Evolutionary conservation across 2,888 invertebrate genomes (phyloP).

Genomic region (Sicus ferrugineus): DNA sequence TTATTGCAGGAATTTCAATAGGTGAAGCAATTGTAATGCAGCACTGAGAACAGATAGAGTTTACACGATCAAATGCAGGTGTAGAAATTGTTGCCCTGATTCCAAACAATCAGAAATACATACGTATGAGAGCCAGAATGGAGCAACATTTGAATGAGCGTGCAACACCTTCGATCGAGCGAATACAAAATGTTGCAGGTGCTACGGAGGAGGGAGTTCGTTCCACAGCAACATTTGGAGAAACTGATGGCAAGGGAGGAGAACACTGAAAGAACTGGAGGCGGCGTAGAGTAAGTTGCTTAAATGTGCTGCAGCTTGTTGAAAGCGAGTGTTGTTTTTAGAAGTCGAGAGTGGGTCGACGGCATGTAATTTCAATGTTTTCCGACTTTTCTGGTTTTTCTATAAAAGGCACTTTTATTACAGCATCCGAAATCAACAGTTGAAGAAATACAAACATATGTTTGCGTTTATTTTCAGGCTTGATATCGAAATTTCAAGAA

Average conservation of each 20-base stretch:
- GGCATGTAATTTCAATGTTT: neutral
- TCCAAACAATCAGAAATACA: neutral
- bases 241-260: neutral
- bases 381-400: neutral
- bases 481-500: too few species aligned
- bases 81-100: conserved; percentile 1
- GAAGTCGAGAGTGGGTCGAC: neutral
- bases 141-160: neutral
- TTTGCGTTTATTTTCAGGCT: too few species aligned
- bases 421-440: too few species aligned
- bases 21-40: too few species aligned
- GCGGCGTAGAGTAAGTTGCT: neutral
- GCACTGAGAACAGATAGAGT: too few species aligned
- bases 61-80: too few species aligned
- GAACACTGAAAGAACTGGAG: neutral
- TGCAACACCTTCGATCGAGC: neutral
- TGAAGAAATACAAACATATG: too few species aligned
- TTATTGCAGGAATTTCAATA: too few species aligned
- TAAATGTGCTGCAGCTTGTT: neutral
- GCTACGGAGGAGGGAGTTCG: neutral
- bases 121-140: neutral
- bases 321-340: neutral
- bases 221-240: neutral
- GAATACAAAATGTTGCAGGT: neutral
- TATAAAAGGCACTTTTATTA: neutral